These are phyloP conservation scores for Synodontis membranacea DNA, from an alignment of 2,113 vertebrate genomes.

Conservation along the genomic window DNA sequence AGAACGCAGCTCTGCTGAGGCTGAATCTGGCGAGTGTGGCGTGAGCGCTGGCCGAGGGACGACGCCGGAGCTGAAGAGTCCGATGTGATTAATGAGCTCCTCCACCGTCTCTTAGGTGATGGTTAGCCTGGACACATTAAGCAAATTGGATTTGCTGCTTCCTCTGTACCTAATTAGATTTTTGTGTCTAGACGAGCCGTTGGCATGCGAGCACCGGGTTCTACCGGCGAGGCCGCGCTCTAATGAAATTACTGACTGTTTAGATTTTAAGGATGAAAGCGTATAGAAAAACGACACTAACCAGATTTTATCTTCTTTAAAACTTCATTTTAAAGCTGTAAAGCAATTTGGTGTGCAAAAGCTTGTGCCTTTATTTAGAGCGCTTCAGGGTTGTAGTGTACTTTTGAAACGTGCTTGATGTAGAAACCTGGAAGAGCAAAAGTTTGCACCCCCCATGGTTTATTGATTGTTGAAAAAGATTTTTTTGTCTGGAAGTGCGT, in stretches of 20 bases:
- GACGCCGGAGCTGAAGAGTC: neutral
- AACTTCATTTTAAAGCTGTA: neutral
- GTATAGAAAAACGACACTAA: neutral
- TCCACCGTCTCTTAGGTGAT: neutral
- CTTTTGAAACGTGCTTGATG: neutral
- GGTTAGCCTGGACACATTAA: conserved; percentile 9
- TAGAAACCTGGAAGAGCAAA: neutral
- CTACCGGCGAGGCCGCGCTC: neutral
- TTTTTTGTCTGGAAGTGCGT: neutral
- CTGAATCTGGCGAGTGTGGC: neutral
- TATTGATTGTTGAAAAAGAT: neutral
- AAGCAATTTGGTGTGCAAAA: neutral
- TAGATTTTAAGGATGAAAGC: neutral
- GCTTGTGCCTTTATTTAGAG: neutral
- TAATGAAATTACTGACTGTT: conserved; percentile 1
- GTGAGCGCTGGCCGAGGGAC: neutral
- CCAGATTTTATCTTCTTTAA: neutral
- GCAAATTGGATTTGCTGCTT: conserved; percentile 3
- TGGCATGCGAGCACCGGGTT: neutral
- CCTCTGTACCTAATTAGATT: conserved; percentile 24
- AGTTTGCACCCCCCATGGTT: neutral
- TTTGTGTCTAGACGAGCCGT: conserved; percentile 35
- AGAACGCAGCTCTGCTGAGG: neutral
- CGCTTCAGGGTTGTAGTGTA: neutral
- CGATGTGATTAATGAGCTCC: conserved; percentile 2